A percentile compares a stretch with the other conserved stretches of the same genome.
Evolutionary conservation across 2,888 invertebrate species (phyloP).

Genomic region (Agriotes lineatus): DNA sequence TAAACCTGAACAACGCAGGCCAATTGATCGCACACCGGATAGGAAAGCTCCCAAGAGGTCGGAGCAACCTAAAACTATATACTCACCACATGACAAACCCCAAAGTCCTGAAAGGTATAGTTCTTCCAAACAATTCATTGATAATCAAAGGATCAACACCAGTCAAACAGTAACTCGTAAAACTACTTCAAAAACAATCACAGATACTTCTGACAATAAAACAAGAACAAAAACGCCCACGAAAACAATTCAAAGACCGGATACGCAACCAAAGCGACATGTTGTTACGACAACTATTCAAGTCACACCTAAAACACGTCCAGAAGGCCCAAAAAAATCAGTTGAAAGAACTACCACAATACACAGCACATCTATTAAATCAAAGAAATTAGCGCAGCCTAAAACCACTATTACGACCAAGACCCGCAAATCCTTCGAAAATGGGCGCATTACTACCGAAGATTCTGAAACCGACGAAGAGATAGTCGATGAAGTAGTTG

Average conservation of each 20-base stretch:
- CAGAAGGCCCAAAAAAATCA: constrained; percentile 34
- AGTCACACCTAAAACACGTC: constrained; percentile 51
- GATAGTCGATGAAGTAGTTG: constrained; percentile 16
- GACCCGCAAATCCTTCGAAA: constrained; percentile 44
- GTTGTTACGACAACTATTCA: constrained; percentile 57
- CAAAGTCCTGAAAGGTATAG: constrained; percentile 38
- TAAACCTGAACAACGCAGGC: not conserved
- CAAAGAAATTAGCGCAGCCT: constrained; percentile 37
- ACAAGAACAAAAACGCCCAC: constrained; percentile 6
- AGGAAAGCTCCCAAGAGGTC: constrained; percentile 10
- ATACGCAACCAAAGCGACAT: constrained; percentile 38
- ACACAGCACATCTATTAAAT: constrained; percentile 43
- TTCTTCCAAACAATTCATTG: constrained; percentile 25
- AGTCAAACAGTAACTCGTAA: constrained; percentile 48
- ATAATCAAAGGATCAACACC: constrained; percentile 23
- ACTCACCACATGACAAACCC: not conserved
- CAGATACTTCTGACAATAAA: not conserved
- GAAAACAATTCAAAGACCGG: constrained; percentile 13
- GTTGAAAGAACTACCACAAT: constrained; percentile 41
- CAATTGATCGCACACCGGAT: not conserved
- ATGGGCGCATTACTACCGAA: constrained; percentile 49
- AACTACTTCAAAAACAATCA: constrained; percentile 50
- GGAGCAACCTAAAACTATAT: not conserved
- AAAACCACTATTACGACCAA: constrained; percentile 46
- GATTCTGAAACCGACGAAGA: constrained; percentile 53